Conservation (phyloP, 2,797 vertebrate genomes). For the Mormyrus proboscirostris region DNA sequence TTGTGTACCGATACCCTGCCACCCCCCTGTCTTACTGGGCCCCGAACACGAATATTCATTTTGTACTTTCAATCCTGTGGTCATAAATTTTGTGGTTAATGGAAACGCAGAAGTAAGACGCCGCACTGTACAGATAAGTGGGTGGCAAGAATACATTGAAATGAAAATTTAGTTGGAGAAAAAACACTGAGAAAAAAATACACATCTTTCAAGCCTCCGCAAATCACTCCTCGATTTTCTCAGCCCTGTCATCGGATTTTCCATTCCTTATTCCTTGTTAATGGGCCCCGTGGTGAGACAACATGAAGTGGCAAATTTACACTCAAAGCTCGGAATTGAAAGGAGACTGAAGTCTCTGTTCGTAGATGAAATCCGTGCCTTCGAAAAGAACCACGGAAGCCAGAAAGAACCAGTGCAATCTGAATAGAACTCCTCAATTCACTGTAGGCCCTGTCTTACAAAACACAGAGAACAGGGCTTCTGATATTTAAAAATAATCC, state of each 20-base stretch:
- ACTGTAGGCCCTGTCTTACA: background rate
- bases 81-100: background rate
- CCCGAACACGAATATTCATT: background rate
- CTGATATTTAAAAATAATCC: background rate
- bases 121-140: background rate
- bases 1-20: background rate
- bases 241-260: background rate
- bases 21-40: background rate
- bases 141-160: background rate
- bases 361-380: background rate
- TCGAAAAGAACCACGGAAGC: background rate
- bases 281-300: background rate
- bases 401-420: background rate
- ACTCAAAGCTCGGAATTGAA: background rate
- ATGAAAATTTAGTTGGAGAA: background rate
- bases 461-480: background rate
- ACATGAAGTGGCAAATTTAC: background rate
- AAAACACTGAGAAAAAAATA: slow-evolving; percentile 14
- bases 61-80: background rate
- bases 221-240: background rate
- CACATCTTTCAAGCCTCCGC: background rate
- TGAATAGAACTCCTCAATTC: background rate
- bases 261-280: background rate
- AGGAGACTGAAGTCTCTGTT: background rate
- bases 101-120: background rate